Evolutionary conservation across 2,113 vertebrate genomes (phyloP), one percentile per base, ranked within the genome.

Genomic region (Nettapus auritus): DNA sequence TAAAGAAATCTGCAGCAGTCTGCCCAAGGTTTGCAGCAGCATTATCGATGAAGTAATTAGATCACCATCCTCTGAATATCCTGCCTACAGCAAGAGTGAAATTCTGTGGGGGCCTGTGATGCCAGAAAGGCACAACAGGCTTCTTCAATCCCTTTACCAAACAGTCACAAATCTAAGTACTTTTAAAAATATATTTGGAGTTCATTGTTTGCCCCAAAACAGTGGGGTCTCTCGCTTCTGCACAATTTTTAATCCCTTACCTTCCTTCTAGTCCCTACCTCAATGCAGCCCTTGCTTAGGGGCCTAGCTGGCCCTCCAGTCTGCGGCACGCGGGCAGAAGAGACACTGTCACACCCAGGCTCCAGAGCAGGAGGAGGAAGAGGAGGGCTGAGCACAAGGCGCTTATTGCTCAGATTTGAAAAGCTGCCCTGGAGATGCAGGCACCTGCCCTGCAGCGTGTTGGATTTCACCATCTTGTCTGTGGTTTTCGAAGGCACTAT

Each of bases 71-170:
- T 88, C 64, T 81, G 44, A 59, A 74, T 86, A 64, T 91, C 76
- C 79, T 21, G 7, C 46, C 68, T 78, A 5, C 1, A 5, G 52
- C 73, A 67, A 36, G 55, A 88, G 40, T 0, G 0, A 74, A 76
- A 44, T 67, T 80, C 68, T 81, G 29, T 3, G 38, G 42, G 46
- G 64, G 46, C 76, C 16, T 1, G 3, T 48, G 75, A 12, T 0
- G 0, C 85, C 76, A 44, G 90, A 73, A 92, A 64, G 16, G 34
- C 48, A 57, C 40, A 68, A 18, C 56, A 78, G 80, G 33, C 77
- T 73, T 63, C 82, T 73, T 84, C 42, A 94, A 75, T 88, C 57
- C n/a, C 76, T 34, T 95, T 93, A 78, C 62, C 88, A 82, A 92
- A 75, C 10, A 20, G 31, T 66, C 74, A 76, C 44, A 64, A 71